phyloP scores from a whole-genome alignment of 2,888 invertebrate species.

The Atethmia centrago region DNA sequence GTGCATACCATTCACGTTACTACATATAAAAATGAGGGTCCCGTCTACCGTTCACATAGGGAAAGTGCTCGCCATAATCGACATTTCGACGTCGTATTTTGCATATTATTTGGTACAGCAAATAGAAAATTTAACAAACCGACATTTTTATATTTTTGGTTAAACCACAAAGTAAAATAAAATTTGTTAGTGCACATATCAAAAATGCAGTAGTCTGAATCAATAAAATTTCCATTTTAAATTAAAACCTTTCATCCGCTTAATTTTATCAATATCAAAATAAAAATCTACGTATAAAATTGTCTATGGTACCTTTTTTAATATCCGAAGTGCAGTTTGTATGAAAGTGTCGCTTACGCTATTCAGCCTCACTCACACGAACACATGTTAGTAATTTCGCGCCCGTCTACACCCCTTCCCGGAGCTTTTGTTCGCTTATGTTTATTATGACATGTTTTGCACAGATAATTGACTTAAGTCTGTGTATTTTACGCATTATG shows the following conservation, averaged over 20 bases:
- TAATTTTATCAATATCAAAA: conserved; percentile 27
- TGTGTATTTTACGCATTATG: conserved; percentile 64
- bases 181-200: conserved; percentile 14
- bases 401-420: conserved; percentile 51
- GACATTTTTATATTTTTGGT: background rate
- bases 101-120: background rate
- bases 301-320: conserved; percentile 41
- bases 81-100: conserved; percentile 42
- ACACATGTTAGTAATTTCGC: conserved; percentile 56
- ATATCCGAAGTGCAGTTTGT: conserved; percentile 58
- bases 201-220: conserved; percentile 23
- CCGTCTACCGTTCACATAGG: conserved; percentile 44
- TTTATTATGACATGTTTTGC: conserved; percentile 72
- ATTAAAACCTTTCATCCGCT: conserved; percentile 27
- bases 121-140: background rate
- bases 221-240: conserved; percentile 48
- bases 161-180: conserved; percentile 7
- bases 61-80: conserved; percentile 20
- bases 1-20: conserved; percentile 71
- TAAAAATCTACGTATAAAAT: conserved; percentile 14
- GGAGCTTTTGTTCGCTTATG: conserved; percentile 63
- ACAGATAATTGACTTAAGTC: conserved; percentile 73
- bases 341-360: conserved; percentile 56
- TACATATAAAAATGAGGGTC: conserved; percentile 68
- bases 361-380: conserved; percentile 39